Evolutionary conservation across 1,140 invertebrate species (phyloP), one percentile per base, ranked within the genome.

Genomic region (Trichogramma pretiosum): DNA sequence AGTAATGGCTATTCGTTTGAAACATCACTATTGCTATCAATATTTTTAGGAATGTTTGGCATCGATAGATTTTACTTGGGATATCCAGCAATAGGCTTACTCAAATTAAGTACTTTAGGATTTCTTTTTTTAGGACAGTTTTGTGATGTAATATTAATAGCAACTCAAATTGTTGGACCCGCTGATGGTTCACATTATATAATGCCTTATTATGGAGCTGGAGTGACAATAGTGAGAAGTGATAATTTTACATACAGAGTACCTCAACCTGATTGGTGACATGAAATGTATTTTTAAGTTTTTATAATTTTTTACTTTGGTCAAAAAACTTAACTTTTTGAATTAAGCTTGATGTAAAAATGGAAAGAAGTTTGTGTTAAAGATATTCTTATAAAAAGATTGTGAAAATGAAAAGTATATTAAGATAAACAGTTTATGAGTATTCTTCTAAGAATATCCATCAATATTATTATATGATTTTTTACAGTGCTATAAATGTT

Each of bases 1-100:
- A 93, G 89, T 38, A 95, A 93, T 79, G 91, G 91, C 38, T 93
- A 94, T 64, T 88, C 86, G 1, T 87, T 94, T 69, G 90, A 96
- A 66, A 93, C 88, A 35, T 83, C 94, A 0, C 66, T 98, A 38
- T 64, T 98, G 13, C 73, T 99, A 0, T 98, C 94, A 2, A 86
- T 98, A 35, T 98, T 98, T 62, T 71, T 91, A 35, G 93, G 93
- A 21, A 94, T 95, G 88, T 93, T 98, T 75, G 95, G 95, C n/a
- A 78, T 89, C 13, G 95, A 98, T 67, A 74, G 95, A 52, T 97
- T 98, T 69, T 98, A 98, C 64, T 74, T 98, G 3, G 95, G 95
- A 14, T 98, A 98, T 70, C 89, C 91, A 38, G 94, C 91, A 17
- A 81, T 98, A 51, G 94, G 93, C 2, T 70, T 98, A 36, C 77